Base-by-base conservation (phyloP, 2,888 invertebrate species). In the Bugulina stolonifera region DNA sequence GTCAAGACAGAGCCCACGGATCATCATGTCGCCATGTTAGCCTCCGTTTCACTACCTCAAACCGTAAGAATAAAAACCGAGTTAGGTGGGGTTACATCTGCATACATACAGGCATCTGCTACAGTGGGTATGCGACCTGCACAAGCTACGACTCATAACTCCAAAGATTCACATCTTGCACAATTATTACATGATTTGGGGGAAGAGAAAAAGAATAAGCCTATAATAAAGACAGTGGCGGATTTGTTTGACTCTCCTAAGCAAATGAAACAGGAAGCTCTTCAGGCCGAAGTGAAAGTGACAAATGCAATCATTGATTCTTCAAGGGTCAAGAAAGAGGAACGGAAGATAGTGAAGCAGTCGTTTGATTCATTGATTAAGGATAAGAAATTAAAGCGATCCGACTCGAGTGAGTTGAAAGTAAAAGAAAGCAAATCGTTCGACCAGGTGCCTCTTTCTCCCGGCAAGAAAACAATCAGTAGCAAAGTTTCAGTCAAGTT, bases 351-450 rank as follows among this genome's bases (percentile, higher is more conserved):
- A 14, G 32, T 64, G 3, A 64, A 32, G 32, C 64, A 27, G 27
- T 27, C 64, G 2, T 18, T 25, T 5, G 57, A 57, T n/a, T n/a
- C 5, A 5, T 5, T n/a, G 23, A 18, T 25, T 5, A 22, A 27
- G 14, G 64, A 64, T 14, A 64, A 64, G 34, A 64, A 64, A n/a
- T 34, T 64, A 10, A 64, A 64, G 64, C 64, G 64, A 29, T 64
- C 64, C 34, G 64, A 64, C 64, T 64, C 64, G 18, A 27, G 10
- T 29, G 64, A 64, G 34, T 29, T 64, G 32, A 64, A 64, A 32
- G 2, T 64, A 27, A 64, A 64, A 10, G 35, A 70, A 32, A 43
- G 70, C 32, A n/a, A 52, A 3, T 70, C 70, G 5, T 18, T 35
- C 29, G 70, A 70, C 32, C 52, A 70, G 70, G 14, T 25, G 14